Conservation (phyloP, 1,140 invertebrate genomes). For the Papilio dardanus region DNA sequence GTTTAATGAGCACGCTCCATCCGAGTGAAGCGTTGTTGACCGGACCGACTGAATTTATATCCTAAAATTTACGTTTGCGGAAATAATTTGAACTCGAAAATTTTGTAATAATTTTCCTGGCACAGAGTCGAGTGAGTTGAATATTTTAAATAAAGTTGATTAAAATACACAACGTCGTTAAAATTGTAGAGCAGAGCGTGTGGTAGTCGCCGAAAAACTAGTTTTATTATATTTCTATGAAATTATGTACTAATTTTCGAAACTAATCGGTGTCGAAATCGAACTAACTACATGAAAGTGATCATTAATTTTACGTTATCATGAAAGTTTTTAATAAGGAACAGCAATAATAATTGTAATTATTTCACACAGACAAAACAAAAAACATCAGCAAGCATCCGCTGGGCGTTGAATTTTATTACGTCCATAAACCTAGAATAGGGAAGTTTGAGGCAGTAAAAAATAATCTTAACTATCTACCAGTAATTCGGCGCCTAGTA, state of each 20-base stretch:
- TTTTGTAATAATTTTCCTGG: conserved; percentile 1
- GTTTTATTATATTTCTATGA: no score
- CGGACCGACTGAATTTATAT: not conserved
- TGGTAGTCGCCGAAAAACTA: no score
- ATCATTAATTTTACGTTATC: not conserved
- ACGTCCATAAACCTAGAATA: not conserved
- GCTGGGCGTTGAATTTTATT: not conserved
- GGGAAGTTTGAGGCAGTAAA: conserved; percentile 1
- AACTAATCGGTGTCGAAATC: no score
- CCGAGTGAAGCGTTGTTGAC: not conserved
- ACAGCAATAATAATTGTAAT: not conserved
- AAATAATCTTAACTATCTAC: not conserved
- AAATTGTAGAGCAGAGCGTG: not conserved
- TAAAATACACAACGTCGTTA: not conserved
- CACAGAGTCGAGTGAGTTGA: not conserved
- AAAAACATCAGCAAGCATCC: not conserved
- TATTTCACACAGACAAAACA: not conserved
- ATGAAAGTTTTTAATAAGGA: not conserved
- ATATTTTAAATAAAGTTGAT: not conserved
- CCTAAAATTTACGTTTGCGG: not conserved
- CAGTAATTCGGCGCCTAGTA: not conserved
- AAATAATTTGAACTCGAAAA: not conserved
- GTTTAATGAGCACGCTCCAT: conserved; percentile 14
- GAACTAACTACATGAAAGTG: not conserved
- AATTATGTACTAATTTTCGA: no score